phyloP scores from a whole-genome alignment of 2,113 vertebrate genomes.

The Orthonyx spaldingii region DNA sequence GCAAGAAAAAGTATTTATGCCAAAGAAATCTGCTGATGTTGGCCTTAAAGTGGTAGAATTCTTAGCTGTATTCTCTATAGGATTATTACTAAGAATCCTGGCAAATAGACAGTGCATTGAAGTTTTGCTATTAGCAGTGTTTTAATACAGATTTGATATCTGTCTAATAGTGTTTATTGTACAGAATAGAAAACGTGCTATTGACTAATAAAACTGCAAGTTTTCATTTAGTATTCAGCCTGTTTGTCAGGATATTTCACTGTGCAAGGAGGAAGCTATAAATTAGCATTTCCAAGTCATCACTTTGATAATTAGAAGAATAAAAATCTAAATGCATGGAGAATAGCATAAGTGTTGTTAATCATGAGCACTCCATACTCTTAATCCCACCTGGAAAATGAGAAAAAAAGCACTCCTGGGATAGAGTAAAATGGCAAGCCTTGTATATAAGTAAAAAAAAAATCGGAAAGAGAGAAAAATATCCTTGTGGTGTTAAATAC shows the following conservation, averaged over 20 bases:
- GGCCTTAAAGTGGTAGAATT: not conserved
- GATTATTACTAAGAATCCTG: not conserved
- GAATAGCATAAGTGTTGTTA: not conserved
- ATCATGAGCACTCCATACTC: not conserved
- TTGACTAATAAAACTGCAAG: not conserved
- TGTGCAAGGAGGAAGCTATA: not conserved
- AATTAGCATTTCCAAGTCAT: not conserved
- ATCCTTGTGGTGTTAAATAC: not conserved
- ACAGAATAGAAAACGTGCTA: not conserved
- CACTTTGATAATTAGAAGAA: not conserved
- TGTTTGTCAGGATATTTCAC: not conserved
- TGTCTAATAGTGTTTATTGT: not conserved
- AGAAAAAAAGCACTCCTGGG: not conserved
- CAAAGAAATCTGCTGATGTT: slow-evolving; percentile 16
- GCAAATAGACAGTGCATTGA: not conserved
- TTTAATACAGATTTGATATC: not conserved
- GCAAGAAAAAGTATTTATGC: not conserved
- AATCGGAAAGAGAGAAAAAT: not conserved
- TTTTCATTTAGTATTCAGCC: not conserved
- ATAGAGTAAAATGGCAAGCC: not conserved
- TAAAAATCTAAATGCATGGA: not conserved
- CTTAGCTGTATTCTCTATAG: not conserved
- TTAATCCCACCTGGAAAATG: not conserved
- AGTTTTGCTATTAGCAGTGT: not conserved
- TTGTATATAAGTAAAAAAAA: not conserved